Evolutionary conservation across 2,888 invertebrate genomes (phyloP).

Genomic region (Drepana falcataria): DNA sequence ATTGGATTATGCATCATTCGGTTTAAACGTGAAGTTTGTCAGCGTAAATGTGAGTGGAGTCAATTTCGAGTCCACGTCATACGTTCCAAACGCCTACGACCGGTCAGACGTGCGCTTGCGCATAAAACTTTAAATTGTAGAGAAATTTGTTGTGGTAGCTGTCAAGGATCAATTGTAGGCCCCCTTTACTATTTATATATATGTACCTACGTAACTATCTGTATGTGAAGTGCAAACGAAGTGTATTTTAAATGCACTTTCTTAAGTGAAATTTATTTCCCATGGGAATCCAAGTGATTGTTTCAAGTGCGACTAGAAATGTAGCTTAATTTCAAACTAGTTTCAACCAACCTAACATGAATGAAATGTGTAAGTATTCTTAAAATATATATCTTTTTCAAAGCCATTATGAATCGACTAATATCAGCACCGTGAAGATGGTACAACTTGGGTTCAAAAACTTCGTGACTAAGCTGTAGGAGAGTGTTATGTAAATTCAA

Average conservation of each 20-base stretch:
- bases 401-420: background rate
- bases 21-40: conserved; percentile 27
- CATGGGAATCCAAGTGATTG: conserved; percentile 36
- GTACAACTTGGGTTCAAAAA: conserved; percentile 1
- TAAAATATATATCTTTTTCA: background rate
- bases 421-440: conserved; percentile 3
- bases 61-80: conserved; percentile 68
- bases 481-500: conserved; percentile 8
- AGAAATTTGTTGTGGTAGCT: conserved; percentile 43
- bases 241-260: conserved; percentile 29
- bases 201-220: conserved; percentile 10
- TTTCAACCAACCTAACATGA: conserved; percentile 34
- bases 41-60: conserved; percentile 44
- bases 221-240: conserved; percentile 26
- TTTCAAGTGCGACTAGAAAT: conserved; percentile 21
- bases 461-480: conserved; percentile 20
- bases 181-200: conserved; percentile 20
- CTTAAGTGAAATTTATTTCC: conserved; percentile 45
- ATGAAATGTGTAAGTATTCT: conserved; percentile 68
- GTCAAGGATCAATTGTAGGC: conserved; percentile 39
- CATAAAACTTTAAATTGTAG: conserved; percentile 32
- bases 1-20: conserved; percentile 39
- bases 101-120: conserved; percentile 63
- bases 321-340: conserved; percentile 29
- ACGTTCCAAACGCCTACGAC: conserved; percentile 67